Evolutionary conservation across 2,113 vertebrate species (phyloP).

Genomic region (Gadus macrocephalus): DNA sequence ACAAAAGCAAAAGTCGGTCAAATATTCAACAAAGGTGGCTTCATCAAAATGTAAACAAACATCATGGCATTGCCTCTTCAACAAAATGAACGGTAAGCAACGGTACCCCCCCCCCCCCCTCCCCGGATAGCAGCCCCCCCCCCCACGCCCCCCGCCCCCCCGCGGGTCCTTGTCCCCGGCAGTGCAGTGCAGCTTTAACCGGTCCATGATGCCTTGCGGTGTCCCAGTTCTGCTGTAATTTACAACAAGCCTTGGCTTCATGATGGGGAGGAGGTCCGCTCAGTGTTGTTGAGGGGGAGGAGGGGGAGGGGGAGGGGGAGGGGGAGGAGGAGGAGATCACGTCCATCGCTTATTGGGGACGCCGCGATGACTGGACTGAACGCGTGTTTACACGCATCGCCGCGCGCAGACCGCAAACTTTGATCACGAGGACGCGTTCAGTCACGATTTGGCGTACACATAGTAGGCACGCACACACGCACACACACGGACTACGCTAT

Average conservation of each 20-base stretch:
- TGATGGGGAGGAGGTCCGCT: background rate
- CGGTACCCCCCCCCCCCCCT: no score
- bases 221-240: conserved; percentile 59
- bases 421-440: background rate
- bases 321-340: conserved; percentile 13
- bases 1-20: background rate
- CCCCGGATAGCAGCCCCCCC: no score
- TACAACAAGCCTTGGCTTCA: conserved; percentile 10
- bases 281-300: no score
- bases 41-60: background rate
- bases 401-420: conserved; percentile 19
- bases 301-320: background rate
- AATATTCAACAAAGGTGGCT: background rate
- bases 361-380: conserved; percentile 34
- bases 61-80: background rate
- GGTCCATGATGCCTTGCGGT: conserved; percentile 73
- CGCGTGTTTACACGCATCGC: conserved; percentile 44
- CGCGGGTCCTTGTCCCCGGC: conserved; percentile 18
- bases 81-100: no score
- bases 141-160: no score
- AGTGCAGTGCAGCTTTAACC: conserved; percentile 64
- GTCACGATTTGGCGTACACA: conserved; percentile 17
- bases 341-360: conserved; percentile 36
- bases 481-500: background rate
- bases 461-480: no score